A percentile compares a stretch with the other conserved stretches of the same genome.
phyloP scores from a whole-genome alignment of 2,888 invertebrate species.

The Lymantria dispar region DNA sequence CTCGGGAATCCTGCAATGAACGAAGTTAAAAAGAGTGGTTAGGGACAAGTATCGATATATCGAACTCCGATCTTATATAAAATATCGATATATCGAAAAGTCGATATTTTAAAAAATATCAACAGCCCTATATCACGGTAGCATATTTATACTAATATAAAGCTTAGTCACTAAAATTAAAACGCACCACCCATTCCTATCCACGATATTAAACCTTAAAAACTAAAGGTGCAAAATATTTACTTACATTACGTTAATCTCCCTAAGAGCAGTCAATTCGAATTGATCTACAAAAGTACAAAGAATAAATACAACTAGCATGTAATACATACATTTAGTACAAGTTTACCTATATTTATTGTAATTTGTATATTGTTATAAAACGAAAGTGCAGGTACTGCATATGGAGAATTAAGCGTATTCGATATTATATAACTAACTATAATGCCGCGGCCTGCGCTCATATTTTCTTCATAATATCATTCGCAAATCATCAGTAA shows the following conservation, averaged over 20 bases:
- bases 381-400: constrained; percentile 73
- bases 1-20: too few species aligned
- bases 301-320: constrained; percentile 65
- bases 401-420: constrained; percentile 71
- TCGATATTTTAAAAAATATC: too few species aligned
- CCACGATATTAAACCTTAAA: constrained; percentile 41
- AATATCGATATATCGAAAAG: too few species aligned
- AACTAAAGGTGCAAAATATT: constrained; percentile 63
- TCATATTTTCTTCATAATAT: neutral
- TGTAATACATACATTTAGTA: constrained; percentile 61
- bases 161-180: too few species aligned
- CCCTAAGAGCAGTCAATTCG: constrained; percentile 74
- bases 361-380: constrained; percentile 67
- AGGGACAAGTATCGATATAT: too few species aligned
- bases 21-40: too few species aligned
- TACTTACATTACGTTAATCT: constrained; percentile 71
- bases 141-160: too few species aligned
- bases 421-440: constrained; percentile 43
- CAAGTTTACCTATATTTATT: constrained; percentile 57
- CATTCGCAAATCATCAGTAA: too few species aligned
- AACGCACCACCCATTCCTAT: too few species aligned
- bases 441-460: constrained; percentile 24
- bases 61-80: too few species aligned
- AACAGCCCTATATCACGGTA: too few species aligned
- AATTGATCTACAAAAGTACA: constrained; percentile 70